These are phyloP conservation scores for Microctonus aethiopoides DNA, from an alignment of 2,888 invertebrate genomes.

Conservation along the genomic window DNA sequence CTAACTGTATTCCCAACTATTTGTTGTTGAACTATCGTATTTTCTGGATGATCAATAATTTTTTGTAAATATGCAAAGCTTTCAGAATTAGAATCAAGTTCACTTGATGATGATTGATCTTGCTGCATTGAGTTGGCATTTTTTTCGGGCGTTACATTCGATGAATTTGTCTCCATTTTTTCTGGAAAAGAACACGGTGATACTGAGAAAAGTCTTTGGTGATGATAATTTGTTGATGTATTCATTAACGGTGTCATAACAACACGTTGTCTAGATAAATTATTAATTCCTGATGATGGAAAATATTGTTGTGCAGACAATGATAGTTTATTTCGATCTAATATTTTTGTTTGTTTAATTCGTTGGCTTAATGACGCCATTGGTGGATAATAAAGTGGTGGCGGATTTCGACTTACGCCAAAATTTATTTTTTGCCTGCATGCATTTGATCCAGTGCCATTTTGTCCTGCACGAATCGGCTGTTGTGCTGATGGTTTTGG, in stretches of 20 bases:
- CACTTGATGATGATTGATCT: conserved; percentile 37
- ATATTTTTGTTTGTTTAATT: conserved; percentile 55
- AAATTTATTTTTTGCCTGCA: not conserved
- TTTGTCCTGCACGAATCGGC: conserved; percentile 35
- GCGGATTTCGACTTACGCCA: not conserved
- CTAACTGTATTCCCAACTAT: conserved; percentile 73
- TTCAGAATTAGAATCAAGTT: conserved; percentile 44
- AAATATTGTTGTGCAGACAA: conserved; percentile 24
- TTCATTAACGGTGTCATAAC: conserved; percentile 5
- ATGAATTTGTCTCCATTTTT: conserved; percentile 36
- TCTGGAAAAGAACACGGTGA: conserved; percentile 25
- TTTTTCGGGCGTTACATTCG: conserved; percentile 33
- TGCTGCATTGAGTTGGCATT: conserved; percentile 43
- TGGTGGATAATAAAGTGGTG: conserved; percentile 30
- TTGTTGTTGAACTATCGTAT: conserved; percentile 60
- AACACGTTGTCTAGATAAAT: conserved; percentile 13
- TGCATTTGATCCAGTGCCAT: not conserved
- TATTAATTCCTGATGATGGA: conserved; percentile 27
- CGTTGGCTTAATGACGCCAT: conserved; percentile 56
- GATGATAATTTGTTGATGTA: conserved; percentile 14
- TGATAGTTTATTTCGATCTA: conserved; percentile 39
- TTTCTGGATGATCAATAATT: conserved; percentile 58
- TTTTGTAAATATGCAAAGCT: conserved; percentile 58
- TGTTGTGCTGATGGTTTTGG: conserved; percentile 35
- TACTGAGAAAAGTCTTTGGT: conserved; percentile 14